Evolutionary conservation across 2,888 invertebrate species (phyloP).

Genomic region (Seira ritae): DNA sequence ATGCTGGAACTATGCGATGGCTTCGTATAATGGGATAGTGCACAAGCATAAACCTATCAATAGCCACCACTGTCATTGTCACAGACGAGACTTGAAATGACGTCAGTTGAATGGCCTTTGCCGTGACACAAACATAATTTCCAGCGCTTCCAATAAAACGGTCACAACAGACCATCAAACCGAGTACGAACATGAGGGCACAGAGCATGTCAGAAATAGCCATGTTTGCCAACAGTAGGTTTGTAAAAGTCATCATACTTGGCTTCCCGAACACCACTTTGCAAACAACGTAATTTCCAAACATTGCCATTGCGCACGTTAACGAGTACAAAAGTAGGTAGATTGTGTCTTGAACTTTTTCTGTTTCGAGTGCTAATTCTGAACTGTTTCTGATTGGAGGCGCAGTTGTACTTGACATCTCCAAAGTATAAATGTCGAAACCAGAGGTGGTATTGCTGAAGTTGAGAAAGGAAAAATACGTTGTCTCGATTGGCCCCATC

Average conservation of each 20-base stretch:
- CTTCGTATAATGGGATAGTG: slow-evolving; percentile 14
- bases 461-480: no score
- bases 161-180: slow-evolving; percentile 43
- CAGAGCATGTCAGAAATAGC: slow-evolving; percentile 48
- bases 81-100: slow-evolving; percentile 52
- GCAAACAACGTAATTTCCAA: slow-evolving; percentile 37
- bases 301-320: slow-evolving; percentile 19
- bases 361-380: neutral
- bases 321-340: slow-evolving; percentile 27
- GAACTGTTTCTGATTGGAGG: no score
- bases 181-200: slow-evolving; percentile 33
- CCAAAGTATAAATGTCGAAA: no score
- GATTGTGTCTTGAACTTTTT: slow-evolving; percentile 30
- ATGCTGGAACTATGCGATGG: slow-evolving; percentile 1
- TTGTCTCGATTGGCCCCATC: no score
- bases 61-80: slow-evolving; percentile 44
- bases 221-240: slow-evolving; percentile 46
- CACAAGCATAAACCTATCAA: slow-evolving; percentile 44
- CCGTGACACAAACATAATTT: slow-evolving; percentile 19
- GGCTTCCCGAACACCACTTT: slow-evolving; percentile 36
- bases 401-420: no score
- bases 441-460: no score
- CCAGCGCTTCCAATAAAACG: neutral
- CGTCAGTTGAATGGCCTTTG: slow-evolving; percentile 38
- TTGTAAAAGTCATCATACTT: slow-evolving; percentile 39